Evolutionary conservation across 2,888 invertebrate genomes (phyloP).

Genomic region (Drosophila demipolita): DNA sequence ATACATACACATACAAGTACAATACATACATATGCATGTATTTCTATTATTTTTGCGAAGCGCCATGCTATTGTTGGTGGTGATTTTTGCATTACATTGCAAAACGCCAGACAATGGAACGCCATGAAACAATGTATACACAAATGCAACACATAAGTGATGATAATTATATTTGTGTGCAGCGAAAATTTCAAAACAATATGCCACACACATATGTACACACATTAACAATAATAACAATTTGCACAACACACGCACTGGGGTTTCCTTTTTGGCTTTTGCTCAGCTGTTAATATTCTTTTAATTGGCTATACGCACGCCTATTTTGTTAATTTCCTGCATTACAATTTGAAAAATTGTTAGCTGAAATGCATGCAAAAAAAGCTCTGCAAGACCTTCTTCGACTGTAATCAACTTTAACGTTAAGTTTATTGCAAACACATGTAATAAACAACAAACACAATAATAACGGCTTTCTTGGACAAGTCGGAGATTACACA

Average conservation of each 20-base stretch:
- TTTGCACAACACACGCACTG: slow-evolving; percentile 29
- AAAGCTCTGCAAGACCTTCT: background rate
- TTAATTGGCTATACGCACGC: slow-evolving; percentile 60
- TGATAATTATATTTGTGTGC: slow-evolving; percentile 66
- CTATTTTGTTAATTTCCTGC: slow-evolving; percentile 56
- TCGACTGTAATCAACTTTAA: background rate
- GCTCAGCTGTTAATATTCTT: slow-evolving; percentile 57
- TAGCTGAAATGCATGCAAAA: slow-evolving; percentile 33
- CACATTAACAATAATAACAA: slow-evolving; percentile 10
- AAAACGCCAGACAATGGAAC: slow-evolving; percentile 69
- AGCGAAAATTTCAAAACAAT: slow-evolving; percentile 57
- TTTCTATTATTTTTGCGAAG: background rate
- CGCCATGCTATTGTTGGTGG: slow-evolving; percentile 36
- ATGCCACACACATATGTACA: slow-evolving; percentile 13
- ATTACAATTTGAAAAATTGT: slow-evolving; percentile 52
- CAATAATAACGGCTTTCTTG: background rate
- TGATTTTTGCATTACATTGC: slow-evolving; percentile 67
- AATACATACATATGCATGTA: slow-evolving; percentile 29
- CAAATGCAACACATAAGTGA: slow-evolving; percentile 38
- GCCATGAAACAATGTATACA: slow-evolving; percentile 51
- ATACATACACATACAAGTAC: slow-evolving; percentile 22
- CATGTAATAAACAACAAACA: too few species aligned
- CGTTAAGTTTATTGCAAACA: background rate
- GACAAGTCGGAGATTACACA: background rate
- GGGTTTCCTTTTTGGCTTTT: slow-evolving; percentile 37